phyloP scores from a whole-genome alignment of 2,888 invertebrate species.

The Phania funesta region DNA sequence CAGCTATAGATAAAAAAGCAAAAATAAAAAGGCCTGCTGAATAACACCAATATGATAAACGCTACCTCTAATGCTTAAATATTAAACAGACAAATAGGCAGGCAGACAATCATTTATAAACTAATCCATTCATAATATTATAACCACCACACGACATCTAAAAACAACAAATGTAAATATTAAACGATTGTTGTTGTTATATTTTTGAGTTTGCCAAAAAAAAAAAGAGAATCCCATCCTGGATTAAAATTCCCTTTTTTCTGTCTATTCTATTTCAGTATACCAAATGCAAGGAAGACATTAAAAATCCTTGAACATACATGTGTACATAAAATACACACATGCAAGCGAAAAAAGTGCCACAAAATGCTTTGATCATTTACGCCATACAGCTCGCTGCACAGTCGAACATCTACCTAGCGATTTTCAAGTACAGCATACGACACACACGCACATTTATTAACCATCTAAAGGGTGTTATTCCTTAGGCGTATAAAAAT shows the following conservation, averaged over 20 bases:
- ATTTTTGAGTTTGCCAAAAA: not conserved
- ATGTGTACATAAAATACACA: conserved; percentile 6
- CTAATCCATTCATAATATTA: not conserved
- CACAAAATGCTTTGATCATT: conserved; percentile 61
- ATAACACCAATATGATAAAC: conserved; percentile 41
- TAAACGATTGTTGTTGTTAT: not conserved
- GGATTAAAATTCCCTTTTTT: conserved; percentile 14
- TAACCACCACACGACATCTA: conserved; percentile 12
- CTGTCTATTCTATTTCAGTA: not conserved
- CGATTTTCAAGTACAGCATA: conserved; percentile 1
- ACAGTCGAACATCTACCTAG: conserved; percentile 22
- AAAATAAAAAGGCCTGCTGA: conserved; percentile 4
- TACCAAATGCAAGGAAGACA: conserved; percentile 37
- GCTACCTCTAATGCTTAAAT: not conserved
- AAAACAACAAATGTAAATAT: conserved; percentile 10
- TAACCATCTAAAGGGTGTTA: no score
- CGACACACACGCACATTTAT: not conserved
- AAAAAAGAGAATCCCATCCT: not conserved
- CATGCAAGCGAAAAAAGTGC: not conserved
- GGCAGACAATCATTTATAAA: not conserved
- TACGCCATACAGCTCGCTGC: conserved; percentile 32
- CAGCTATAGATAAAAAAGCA: not conserved
- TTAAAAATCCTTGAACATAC: conserved; percentile 63
- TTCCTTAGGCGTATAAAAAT: no score
- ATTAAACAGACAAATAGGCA: not conserved